Conservation (phyloP, 37 sponge, comb jelly and placozoan species). For the Ephydatia muelleri region DNA sequence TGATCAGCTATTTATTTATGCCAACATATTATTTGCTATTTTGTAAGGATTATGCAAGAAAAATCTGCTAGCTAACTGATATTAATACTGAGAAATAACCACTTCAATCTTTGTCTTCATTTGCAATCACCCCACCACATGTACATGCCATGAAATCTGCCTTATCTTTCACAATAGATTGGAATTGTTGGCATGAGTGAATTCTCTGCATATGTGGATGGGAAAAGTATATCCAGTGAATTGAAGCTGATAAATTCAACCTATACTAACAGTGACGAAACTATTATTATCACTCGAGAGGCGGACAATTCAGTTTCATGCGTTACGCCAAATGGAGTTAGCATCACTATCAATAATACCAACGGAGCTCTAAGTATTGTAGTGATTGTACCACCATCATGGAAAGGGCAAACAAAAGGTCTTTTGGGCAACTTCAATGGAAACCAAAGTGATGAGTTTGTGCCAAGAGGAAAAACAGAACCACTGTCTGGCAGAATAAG, state of each 20-base stretch:
- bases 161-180: background rate
- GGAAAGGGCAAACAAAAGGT: slow-evolving; percentile 49
- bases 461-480: slow-evolving; percentile 49
- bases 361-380: slow-evolving; percentile 16
- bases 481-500: slow-evolving; percentile 35
- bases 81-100: too few relatives aligned
- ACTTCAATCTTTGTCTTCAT: too few relatives aligned
- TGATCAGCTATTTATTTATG: too few relatives aligned
- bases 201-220: background rate
- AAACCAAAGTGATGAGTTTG: slow-evolving; percentile 59
- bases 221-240: background rate
- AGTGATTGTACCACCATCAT: slow-evolving; percentile 22
- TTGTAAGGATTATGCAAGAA: too few relatives aligned
- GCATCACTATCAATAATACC: slow-evolving; percentile 2
- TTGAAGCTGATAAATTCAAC: slow-evolving; percentile 1
- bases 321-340: slow-evolving; percentile 37
- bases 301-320: background rate
- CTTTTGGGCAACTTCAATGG: slow-evolving; percentile 80
- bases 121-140: too few relatives aligned
- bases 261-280: slow-evolving; percentile 1
- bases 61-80: too few relatives aligned
- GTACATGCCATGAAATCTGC: too few relatives aligned
- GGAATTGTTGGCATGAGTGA: background rate
- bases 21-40: too few relatives aligned
- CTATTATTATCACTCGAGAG: background rate